These are phyloP conservation scores for Blastobasis adustella DNA, from an alignment of 2,888 invertebrate species.

Conservation along the genomic window DNA sequence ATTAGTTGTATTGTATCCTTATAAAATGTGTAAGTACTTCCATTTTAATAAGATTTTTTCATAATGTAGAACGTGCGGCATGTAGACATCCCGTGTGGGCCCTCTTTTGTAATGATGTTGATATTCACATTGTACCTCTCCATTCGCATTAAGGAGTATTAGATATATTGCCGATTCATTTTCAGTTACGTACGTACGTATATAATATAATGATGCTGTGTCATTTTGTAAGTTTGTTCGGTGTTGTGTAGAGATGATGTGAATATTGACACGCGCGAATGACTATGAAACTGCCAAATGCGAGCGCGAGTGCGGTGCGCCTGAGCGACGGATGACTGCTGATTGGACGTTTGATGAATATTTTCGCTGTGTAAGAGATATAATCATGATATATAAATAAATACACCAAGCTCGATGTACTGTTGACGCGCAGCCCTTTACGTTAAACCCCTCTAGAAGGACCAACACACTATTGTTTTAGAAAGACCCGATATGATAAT, in stretches of 20 bases:
- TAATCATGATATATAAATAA: slow-evolving; percentile 56
- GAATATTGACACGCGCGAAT: slow-evolving; percentile 54
- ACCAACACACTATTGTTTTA: slow-evolving; percentile 43
- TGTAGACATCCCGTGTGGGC: slow-evolving; percentile 52
- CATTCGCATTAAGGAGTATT: slow-evolving; percentile 15
- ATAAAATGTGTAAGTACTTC: slow-evolving; percentile 68
- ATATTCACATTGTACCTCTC: slow-evolving; percentile 55
- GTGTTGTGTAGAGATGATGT: slow-evolving; percentile 40
- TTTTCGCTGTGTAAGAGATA: slow-evolving; percentile 59
- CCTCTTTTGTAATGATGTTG: slow-evolving; percentile 45
- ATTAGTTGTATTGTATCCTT: slow-evolving; percentile 57
- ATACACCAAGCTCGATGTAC: slow-evolving; percentile 65
- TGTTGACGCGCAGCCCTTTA: slow-evolving; percentile 41
- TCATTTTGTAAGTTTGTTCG: slow-evolving; percentile 31
- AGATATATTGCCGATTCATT: neutral
- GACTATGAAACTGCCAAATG: slow-evolving; percentile 69
- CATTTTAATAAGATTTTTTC: slow-evolving; percentile 70
- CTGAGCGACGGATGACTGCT: slow-evolving; percentile 15
- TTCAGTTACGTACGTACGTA: neutral
- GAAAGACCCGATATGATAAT: slow-evolving; percentile 26
- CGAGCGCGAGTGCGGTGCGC: slow-evolving; percentile 25
- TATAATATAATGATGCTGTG: slow-evolving; percentile 7
- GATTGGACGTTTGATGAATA: slow-evolving; percentile 33
- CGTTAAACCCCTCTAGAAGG: slow-evolving; percentile 46
- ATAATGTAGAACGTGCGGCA: slow-evolving; percentile 61